These are phyloP conservation scores for Sceloporus undulatus DNA, from an alignment of 2,113 vertebrate genomes.

Conservation along the genomic window DNA sequence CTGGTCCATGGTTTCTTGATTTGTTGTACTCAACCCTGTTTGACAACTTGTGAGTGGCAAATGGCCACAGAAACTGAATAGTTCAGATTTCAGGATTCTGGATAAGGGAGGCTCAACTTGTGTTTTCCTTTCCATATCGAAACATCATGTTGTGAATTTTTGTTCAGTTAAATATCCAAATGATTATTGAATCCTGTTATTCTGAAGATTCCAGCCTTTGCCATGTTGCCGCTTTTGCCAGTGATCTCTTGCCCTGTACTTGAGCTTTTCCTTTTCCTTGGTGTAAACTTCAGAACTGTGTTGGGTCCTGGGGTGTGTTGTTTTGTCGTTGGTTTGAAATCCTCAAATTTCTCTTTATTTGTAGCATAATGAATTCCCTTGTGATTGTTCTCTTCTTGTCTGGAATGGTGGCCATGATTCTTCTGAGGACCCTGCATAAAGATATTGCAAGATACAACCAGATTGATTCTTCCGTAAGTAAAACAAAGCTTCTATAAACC, in stretches of 20 bases:
- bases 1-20: neutral
- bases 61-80: neutral
- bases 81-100: too few species aligned
- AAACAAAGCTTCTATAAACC: accelerated
- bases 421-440: conserved; percentile 89
- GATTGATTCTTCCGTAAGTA: conserved; percentile 81
- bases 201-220: too few species aligned
- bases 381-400: conserved; percentile 92
- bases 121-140: neutral
- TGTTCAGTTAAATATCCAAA: neutral
- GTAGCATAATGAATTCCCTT: conserved; percentile 92
- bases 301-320: neutral
- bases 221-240: neutral
- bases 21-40: neutral
- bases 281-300: conserved; percentile 2
- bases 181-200: neutral
- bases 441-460: conserved; percentile 93
- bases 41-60: neutral
- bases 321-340: conserved; percentile 24
- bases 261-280: neutral
- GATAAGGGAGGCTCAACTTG: too few species aligned
- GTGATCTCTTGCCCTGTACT: neutral
- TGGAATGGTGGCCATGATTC: conserved; percentile 92
- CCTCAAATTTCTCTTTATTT: conserved; percentile 50
- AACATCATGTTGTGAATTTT: neutral